A percentile compares a stretch with the other conserved stretches of the same genome.
Conservation (phyloP, 2,888 invertebrate genomes). For the Mystacides longicornis region DNA sequence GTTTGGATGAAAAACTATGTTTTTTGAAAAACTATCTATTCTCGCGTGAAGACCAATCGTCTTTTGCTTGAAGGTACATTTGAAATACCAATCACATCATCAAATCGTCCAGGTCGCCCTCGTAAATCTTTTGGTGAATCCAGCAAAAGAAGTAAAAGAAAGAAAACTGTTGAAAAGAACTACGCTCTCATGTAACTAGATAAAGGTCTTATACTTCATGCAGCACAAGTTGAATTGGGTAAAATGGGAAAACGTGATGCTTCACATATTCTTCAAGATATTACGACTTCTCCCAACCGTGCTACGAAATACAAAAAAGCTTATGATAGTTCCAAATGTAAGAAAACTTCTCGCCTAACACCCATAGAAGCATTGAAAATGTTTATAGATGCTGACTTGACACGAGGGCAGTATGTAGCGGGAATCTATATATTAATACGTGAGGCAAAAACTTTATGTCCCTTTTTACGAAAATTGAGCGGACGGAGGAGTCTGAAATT, state of each 20-base stretch:
- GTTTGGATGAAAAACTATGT: too few species aligned
- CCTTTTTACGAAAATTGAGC: too few species aligned
- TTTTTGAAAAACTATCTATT: too few species aligned
- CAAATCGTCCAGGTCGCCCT: not conserved
- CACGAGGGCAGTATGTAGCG: not conserved
- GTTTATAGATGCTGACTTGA: not conserved
- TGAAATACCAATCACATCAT: too few species aligned
- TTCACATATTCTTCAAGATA: not conserved
- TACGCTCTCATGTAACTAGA: not conserved
- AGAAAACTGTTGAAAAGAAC: not conserved
- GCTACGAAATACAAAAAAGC: constrained; percentile 5
- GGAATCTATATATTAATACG: too few species aligned
- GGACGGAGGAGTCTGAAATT: too few species aligned
- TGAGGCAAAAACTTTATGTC: too few species aligned
- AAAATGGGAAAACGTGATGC: not conserved
- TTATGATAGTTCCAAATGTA: not conserved
- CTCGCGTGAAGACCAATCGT: too few species aligned
- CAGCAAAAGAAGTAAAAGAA: not conserved
- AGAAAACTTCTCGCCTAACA: not conserved
- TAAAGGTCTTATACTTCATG: constrained; percentile 2
- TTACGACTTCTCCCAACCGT: not conserved
- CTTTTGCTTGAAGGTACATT: too few species aligned
- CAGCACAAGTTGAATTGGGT: not conserved
- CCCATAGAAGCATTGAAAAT: not conserved
- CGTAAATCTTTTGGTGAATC: constrained; percentile 1